Base-by-base conservation (phyloP, 2,888 invertebrate genomes). In the Conchocele bisecta region DNA sequence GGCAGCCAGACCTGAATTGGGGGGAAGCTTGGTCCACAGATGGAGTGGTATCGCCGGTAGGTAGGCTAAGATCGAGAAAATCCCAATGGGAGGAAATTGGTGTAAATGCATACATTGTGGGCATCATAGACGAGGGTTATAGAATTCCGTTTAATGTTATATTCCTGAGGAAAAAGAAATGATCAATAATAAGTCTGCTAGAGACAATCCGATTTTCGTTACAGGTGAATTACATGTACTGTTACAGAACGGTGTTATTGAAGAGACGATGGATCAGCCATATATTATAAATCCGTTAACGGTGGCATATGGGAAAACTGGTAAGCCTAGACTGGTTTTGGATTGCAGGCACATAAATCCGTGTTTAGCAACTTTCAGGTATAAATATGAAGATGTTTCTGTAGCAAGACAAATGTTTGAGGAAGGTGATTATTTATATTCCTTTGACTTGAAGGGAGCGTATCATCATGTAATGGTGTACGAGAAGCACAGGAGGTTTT, bases 401-500 rank as follows among this genome's bases (percentile, higher is more conserved):
- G 22, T 41, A n/a, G 57, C 57, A 9, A 22, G 42, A 24, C 3
- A 20, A 3, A 41, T 57, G 39, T 41, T 57, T 24, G 28, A 57
- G 42, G 42, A 41, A n/a, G 39, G 39, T 4, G 7, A 31, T 15
- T 57, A 57, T 53, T 5, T 53, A 15, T 48, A 22, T 17, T n/a
- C 3, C 3, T 48, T 48, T 9, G 48, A 48, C 28, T 29, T 48
- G 4, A 24, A 17, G n/a, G 48, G 48, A 7, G 48, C 48, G 2
- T 48, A 48, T 13, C 28, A 48, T 26, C 48, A 48, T 15, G 31
- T 48, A 5, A 31, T 29, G 7, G n/a, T n/a, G n/a, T n/a, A n/a
- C n/a, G n/a, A n/a, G n/a, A n/a, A n/a, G 11, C 64, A 68, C 50
- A 48, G 64, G 26, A 46, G 53, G 6, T 64, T 26, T 60, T 35